These are phyloP conservation scores for Butorides virescens DNA, from an alignment of 2,113 vertebrate genomes.

Conservation along the genomic window DNA sequence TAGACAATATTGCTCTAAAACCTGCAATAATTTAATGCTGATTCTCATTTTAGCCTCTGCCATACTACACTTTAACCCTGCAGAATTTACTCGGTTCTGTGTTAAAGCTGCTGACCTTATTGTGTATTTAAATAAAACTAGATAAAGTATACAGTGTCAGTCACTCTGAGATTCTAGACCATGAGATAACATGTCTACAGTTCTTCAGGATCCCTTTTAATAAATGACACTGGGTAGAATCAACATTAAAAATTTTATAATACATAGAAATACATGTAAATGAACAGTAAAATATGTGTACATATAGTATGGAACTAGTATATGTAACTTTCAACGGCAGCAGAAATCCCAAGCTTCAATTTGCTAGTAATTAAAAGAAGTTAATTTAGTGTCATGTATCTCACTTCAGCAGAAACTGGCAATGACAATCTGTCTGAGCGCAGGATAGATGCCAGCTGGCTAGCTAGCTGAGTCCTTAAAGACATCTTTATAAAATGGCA, in stretches of 20 bases:
- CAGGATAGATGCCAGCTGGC: conserved; percentile 20
- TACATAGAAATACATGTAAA: background rate
- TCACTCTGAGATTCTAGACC: background rate
- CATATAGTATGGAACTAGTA: background rate
- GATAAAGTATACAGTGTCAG: background rate
- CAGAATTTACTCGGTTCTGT: background rate
- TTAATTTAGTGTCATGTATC: conserved; percentile 2
- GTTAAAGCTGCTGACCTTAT: background rate
- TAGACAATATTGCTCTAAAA: background rate
- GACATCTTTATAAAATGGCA: conserved; percentile 29
- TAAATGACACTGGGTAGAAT: background rate
- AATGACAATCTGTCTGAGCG: background rate
- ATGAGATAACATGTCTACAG: background rate
- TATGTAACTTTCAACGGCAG: background rate
- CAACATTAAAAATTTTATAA: background rate
- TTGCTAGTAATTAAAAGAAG: conserved; percentile 3
- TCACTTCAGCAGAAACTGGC: conserved; percentile 17
- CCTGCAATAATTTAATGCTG: background rate
- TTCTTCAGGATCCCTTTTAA: background rate
- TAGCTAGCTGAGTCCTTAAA: background rate
- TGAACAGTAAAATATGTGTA: background rate
- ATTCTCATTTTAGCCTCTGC: background rate
- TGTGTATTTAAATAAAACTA: background rate
- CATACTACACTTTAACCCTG: background rate
- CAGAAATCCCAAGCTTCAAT: background rate